A percentile compares a stretch with the other conserved stretches of the same genome.
phyloP scores from a whole-genome alignment of 1,140 invertebrate genomes.

The Magallana ariakensis region DNA sequence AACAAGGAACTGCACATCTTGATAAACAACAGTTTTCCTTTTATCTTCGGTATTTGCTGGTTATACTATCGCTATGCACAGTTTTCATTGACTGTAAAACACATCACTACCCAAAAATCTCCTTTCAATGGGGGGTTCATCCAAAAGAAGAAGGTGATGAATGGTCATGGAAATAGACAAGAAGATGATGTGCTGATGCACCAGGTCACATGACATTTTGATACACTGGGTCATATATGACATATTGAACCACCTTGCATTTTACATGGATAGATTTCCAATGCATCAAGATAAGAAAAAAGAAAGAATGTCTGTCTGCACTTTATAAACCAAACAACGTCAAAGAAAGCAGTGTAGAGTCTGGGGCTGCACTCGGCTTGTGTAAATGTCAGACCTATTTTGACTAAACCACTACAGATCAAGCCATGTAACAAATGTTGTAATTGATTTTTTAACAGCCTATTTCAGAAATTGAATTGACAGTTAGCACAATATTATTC shows the following conservation, averaged over 20 bases:
- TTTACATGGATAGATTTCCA: not conserved
- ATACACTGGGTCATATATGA: no score
- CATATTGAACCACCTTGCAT: not conserved
- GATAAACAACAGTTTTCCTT: no score
- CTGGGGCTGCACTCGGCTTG: not conserved
- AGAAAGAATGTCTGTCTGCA: not conserved
- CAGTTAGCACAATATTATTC: not conserved
- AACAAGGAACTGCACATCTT: no score
- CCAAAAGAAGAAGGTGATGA: not conserved
- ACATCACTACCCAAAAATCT: no score
- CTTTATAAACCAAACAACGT: not conserved
- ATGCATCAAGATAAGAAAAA: not conserved
- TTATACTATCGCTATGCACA: no score
- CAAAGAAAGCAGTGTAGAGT: not conserved
- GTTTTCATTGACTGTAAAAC: no score
- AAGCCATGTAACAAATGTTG: not conserved
- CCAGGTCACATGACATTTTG: not conserved
- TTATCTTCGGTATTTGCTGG: no score
- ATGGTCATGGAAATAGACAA: not conserved
- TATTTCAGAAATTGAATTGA: constrained; percentile 1
- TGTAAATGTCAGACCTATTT: not conserved
- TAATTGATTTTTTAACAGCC: constrained; percentile 12
- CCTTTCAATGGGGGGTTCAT: no score
- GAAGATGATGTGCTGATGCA: not conserved
- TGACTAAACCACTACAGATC: not conserved